Conservation (phyloP, 2,797 vertebrate species). For the Sparus aurata region DNA sequence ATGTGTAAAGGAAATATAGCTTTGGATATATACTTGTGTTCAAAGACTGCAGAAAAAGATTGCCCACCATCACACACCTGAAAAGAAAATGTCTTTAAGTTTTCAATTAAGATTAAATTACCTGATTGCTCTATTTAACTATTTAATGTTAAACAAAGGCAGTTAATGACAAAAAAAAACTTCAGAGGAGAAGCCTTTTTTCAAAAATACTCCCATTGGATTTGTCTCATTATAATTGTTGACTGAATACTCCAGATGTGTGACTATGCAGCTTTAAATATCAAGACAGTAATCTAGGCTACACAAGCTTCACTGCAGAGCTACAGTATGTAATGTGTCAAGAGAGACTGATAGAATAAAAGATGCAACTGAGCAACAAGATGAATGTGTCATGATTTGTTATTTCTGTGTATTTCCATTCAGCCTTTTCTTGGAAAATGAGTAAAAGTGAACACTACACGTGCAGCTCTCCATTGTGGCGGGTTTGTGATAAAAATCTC, state of each 20-base stretch:
- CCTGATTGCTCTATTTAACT: slow-evolving; percentile 22
- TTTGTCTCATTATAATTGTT: slow-evolving; percentile 19
- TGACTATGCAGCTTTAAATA: slow-evolving; percentile 66
- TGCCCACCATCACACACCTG: slow-evolving; percentile 61
- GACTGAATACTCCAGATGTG: slow-evolving; percentile 51
- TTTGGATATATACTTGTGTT: slow-evolving; percentile 69
- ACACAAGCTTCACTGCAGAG: slow-evolving; percentile 74
- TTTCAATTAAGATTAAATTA: slow-evolving; percentile 1
- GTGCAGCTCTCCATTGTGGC: neutral
- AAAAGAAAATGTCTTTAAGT: slow-evolving; percentile 12
- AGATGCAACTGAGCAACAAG: slow-evolving; percentile 71
- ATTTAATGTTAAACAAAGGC: slow-evolving; percentile 6
- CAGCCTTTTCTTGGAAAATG: neutral
- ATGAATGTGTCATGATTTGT: slow-evolving; percentile 37
- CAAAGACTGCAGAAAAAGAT: slow-evolving; percentile 69
- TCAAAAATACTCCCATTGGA: neutral
- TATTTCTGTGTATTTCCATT: neutral
- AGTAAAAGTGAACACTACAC: neutral
- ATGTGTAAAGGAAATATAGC: slow-evolving; percentile 68
- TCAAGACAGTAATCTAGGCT: slow-evolving; percentile 60
- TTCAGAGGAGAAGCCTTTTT: slow-evolving; percentile 12
- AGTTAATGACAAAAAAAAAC: slow-evolving; percentile 7
- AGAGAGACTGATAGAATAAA: slow-evolving; percentile 83
- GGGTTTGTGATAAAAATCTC: slow-evolving; percentile 1
- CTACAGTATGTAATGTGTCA: slow-evolving; percentile 73